A percentile compares a stretch with the other conserved stretches of the same genome.
Conservation (phyloP, 2,888 invertebrate genomes). For the Muscina levida region DNA sequence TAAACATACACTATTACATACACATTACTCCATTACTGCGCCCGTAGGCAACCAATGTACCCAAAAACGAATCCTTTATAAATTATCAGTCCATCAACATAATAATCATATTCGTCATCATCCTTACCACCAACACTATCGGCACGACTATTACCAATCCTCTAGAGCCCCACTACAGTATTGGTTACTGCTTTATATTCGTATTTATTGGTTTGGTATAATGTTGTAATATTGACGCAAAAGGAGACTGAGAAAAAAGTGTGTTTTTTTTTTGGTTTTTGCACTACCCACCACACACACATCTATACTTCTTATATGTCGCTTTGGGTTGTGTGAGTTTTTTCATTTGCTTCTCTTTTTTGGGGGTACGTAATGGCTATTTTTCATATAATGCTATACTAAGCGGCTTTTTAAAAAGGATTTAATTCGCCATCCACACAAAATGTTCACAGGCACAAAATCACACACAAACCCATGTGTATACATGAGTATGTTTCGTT, state of each 20-base stretch:
- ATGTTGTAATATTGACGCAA: slow-evolving; percentile 9
- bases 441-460: too few relatives aligned
- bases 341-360: neutral
- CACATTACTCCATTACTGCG: too few relatives aligned
- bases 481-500: too few relatives aligned
- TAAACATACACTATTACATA: too few relatives aligned
- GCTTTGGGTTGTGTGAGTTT: neutral
- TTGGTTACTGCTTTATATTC: slow-evolving; percentile 21
- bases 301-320: neutral
- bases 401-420: slow-evolving; percentile 39
- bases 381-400: slow-evolving; percentile 25
- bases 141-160: neutral
- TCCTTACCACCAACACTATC: neutral
- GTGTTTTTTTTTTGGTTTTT: neutral
- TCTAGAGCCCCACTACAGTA: neutral
- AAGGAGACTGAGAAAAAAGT: neutral
- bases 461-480: too few relatives aligned
- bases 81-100: slow-evolving; percentile 5
- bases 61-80: neutral
- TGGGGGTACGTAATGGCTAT: slow-evolving; percentile 18
- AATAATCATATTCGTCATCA: neutral
- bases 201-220: slow-evolving; percentile 22
- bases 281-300: neutral
- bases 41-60: too few relatives aligned
- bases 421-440: slow-evolving; percentile 12